A percentile compares a stretch with the other conserved stretches of the same genome.
These are phyloP conservation scores for Montipora cactus DNA, from an alignment of 64 coral and sea anemone species.

Conservation along the genomic window DNA sequence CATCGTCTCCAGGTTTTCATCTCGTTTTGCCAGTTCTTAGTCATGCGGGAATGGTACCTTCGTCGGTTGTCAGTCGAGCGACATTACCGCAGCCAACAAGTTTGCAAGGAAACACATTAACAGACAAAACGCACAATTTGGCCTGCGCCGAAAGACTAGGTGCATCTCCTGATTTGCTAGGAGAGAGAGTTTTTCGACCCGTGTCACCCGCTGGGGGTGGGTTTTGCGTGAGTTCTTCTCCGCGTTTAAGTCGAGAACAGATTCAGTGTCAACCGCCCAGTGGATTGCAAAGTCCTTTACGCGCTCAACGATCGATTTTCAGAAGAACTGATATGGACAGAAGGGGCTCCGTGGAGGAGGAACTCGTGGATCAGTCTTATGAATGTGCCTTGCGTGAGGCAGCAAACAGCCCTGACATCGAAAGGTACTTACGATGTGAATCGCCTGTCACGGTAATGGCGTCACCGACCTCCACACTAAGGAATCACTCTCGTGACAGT, in stretches of 20 bases:
- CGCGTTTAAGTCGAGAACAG: neutral
- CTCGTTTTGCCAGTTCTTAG: slow-evolving; percentile 4
- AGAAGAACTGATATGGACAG: neutral
- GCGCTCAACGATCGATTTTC: neutral
- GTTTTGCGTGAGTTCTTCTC: neutral
- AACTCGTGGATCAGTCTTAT: slow-evolving; percentile 58
- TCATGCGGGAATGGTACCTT: neutral
- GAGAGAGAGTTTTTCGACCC: slow-evolving; percentile 15
- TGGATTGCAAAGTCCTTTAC: neutral
- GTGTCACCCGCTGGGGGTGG: slow-evolving; percentile 2
- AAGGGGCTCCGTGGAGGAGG: slow-evolving; percentile 44
- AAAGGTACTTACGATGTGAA: slow-evolving; percentile 57
- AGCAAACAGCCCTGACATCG: slow-evolving; percentile 67
- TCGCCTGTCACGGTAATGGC: slow-evolving; percentile 33
- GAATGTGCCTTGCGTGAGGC: slow-evolving; percentile 69
- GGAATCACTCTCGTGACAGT: neutral
- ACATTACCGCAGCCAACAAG: neutral
- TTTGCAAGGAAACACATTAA: neutral
- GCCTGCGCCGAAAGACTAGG: neutral
- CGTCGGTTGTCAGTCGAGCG: neutral
- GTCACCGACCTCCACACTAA: neutral
- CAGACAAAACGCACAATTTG: neutral
- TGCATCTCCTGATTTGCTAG: slow-evolving; percentile 16
- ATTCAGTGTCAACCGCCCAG: neutral
- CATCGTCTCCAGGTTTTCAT: neutral